phyloP scores from a whole-genome alignment of 1,140 invertebrate species.

The Teleopsis dalmanni region DNA sequence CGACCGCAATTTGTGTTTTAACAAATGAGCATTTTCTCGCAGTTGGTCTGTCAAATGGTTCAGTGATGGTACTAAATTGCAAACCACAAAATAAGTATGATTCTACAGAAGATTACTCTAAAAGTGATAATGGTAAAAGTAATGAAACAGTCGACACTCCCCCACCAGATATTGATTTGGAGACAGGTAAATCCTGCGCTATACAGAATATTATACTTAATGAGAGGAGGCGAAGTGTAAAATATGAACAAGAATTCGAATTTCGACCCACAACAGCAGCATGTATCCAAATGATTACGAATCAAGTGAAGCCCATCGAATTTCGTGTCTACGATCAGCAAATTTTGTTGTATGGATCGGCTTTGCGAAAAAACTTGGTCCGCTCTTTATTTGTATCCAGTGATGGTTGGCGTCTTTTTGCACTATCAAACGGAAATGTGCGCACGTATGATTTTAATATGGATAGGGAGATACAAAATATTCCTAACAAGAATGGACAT shows the following conservation, averaged over 20 bases:
- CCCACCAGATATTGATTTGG: conserved; percentile 12
- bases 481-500: neutral
- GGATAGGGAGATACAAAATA: conserved; percentile 20
- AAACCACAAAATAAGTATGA: conserved; percentile 20
- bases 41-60: conserved; percentile 40
- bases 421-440: conserved; percentile 26
- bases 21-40: conserved; percentile 33
- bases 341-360: conserved; percentile 28
- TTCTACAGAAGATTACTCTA: neutral
- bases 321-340: conserved; percentile 33
- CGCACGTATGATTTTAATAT: conserved; percentile 34
- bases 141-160: neutral
- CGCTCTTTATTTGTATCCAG: conserved; percentile 28
- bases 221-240: conserved; percentile 7
- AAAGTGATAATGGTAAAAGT: neutral
- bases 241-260: conserved; percentile 9
- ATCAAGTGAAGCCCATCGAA: conserved; percentile 28
- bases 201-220: conserved; percentile 42
- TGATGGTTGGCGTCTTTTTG: conserved; percentile 32
- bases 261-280: conserved; percentile 23
- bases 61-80: conserved; percentile 39
- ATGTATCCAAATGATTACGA: conserved; percentile 20
- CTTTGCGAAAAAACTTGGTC: conserved; percentile 29
- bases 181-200: conserved; percentile 40
- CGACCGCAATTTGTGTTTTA: conserved; percentile 30